Evolutionary conservation across 2,888 invertebrate genomes (phyloP).

Genomic region (Leptopilina drosophilae): DNA sequence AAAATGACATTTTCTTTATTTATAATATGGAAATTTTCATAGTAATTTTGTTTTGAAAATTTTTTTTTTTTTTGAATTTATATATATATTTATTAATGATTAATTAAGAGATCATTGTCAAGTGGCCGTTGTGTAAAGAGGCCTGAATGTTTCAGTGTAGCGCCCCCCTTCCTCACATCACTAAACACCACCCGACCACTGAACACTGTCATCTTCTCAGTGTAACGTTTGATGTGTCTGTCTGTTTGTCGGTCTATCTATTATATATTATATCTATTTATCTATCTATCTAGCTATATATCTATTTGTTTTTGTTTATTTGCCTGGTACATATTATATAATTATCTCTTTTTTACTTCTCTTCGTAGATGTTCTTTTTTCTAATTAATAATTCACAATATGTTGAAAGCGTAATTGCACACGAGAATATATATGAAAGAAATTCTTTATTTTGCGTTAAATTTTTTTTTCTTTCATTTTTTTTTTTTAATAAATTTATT

Average conservation of each 20-base stretch:
- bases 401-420: constrained; percentile 35
- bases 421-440: background rate
- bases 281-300: constrained; percentile 48
- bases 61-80: background rate
- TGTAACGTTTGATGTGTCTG: constrained; percentile 70
- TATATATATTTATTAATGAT: constrained; percentile 18
- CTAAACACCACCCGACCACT: constrained; percentile 69
- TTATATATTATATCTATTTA: constrained; percentile 59
- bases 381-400: background rate
- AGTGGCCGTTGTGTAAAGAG: constrained; percentile 70
- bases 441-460: background rate
- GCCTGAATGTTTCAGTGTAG: constrained; percentile 75
- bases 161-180: constrained; percentile 74
- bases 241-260: constrained; percentile 63
- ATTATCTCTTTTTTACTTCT: constrained; percentile 26
- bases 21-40: no score
- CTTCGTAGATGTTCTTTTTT: constrained; percentile 35
- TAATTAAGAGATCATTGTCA: constrained; percentile 66
- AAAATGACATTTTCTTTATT: no score
- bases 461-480: background rate
- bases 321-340: constrained; percentile 3
- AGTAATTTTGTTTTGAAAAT: no score
- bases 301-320: constrained; percentile 40
- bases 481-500: no score
- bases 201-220: constrained; percentile 74